Evolutionary conservation across 2,113 vertebrate species (phyloP).

Genomic region (Eulemur rufifrons): DNA sequence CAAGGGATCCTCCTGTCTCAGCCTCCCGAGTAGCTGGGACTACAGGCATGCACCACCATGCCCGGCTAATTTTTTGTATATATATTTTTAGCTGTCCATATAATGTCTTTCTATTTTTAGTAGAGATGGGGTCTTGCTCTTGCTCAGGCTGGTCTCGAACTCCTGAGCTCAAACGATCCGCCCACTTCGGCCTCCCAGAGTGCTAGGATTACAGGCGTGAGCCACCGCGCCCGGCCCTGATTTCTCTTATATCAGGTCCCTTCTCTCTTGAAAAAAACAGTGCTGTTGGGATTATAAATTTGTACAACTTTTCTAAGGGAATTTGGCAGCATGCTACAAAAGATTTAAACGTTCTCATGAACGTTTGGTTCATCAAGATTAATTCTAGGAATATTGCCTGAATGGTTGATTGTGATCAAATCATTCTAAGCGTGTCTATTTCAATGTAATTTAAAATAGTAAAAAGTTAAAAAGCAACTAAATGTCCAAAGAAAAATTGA

Average conservation of each 20-base stretch:
- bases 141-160: too few species aligned
- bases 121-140: too few species aligned
- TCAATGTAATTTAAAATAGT: neutral
- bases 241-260: neutral
- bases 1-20: too few species aligned
- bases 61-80: too few species aligned
- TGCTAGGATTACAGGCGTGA: too few species aligned
- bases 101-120: too few species aligned
- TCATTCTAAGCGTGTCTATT: neutral
- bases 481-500: neutral
- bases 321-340: neutral
- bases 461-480: neutral
- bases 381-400: neutral
- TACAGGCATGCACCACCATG: too few species aligned
- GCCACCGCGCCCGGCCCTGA: too few species aligned
- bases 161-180: too few species aligned
- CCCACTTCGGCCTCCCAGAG: too few species aligned
- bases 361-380: neutral
- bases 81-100: too few species aligned
- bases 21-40: too few species aligned
- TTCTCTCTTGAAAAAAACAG: neutral
- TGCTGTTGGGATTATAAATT: neutral
- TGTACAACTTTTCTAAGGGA: neutral
- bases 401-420: neutral
- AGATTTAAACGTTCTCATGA: neutral